Evolutionary conservation across 2,888 invertebrate genomes (phyloP).

Genomic region (Copidosoma aretas): DNA sequence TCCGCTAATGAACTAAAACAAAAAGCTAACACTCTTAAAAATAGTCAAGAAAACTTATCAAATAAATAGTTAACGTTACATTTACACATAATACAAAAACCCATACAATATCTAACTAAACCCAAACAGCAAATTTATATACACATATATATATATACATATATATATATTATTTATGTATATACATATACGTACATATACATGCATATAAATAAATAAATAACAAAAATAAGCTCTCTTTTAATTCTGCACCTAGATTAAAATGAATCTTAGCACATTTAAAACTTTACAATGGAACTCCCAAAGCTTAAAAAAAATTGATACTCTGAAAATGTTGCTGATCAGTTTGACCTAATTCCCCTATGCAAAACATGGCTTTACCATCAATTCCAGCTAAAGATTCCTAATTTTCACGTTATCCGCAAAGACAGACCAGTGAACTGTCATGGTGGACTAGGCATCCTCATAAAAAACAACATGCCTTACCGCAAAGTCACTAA

Average conservation of each 20-base stretch:
- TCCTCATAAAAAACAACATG: neutral
- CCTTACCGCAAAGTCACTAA: neutral
- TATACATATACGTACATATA: neutral
- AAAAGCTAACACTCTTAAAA: no score
- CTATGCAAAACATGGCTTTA: conserved; percentile 17
- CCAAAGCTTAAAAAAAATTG: neutral
- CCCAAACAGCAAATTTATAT: no score
- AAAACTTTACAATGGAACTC: neutral
- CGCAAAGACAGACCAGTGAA: conserved; percentile 1
- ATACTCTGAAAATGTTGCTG: no score
- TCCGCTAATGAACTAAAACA: no score
- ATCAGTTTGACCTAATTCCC: conserved; percentile 2
- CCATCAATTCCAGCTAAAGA: neutral
- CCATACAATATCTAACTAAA: no score
- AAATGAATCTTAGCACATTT: neutral
- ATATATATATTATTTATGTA: no score
- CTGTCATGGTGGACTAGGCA: neutral
- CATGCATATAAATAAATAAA: no score
- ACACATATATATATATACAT: no score
- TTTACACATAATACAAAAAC: no score
- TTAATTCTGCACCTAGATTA: neutral
- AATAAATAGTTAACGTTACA: no score
- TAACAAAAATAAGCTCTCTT: neutral
- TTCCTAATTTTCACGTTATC: neutral
- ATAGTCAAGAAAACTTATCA: no score